Base-by-base conservation (phyloP, 2,888 invertebrate genomes). In the Dilophus febrilis region DNA sequence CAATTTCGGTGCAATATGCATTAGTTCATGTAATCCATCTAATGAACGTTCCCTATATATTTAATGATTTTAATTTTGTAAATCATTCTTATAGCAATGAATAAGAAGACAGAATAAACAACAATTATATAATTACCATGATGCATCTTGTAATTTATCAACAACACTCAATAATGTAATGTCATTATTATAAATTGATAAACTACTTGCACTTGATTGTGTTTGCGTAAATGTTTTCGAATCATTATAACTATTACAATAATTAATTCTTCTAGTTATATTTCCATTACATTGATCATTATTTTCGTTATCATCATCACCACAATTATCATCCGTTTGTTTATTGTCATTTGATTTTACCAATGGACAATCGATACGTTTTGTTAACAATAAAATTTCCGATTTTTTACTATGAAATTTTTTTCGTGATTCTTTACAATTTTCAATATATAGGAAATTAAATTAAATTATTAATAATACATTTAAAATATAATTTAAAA, bases 61-160 rank as follows among this genome's bases (percentile, higher is more conserved):
- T n/a, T n/a, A n/a, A n/a, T n/a, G n/a, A n/a, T n/a, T n/a, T n/a
- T n/a, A n/a, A n/a, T n/a, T n/a, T n/a, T n/a, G n/a, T n/a, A n/a
- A n/a, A n/a, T n/a, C n/a, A n/a, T n/a, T n/a, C n/a, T n/a, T n/a
- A n/a, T n/a, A n/a, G n/a, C n/a, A n/a, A n/a, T n/a, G n/a, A n/a
- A 22, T 22, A 22, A 22, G 22, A 8, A 22, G 22, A 4, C 4
- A 22, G 22, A 22, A 22, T 6, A 22, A 6, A 22, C 8, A 4
- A 31, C 29, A 22, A 16, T 33, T 10, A 16, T 17, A 6, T 11
- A 19, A 27, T 32, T 13, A 37, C 41, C 41, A 41, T 18, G 28
- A 26, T 8, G n/a, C 6, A 31, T 42, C 38, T 26, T 42, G 38
- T 17, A 42, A 34, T 35, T 42, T 26, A 22, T 42, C 41, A 26